Conservation (phyloP, 2,888 invertebrate genomes). For the Graphium colonna region DNA sequence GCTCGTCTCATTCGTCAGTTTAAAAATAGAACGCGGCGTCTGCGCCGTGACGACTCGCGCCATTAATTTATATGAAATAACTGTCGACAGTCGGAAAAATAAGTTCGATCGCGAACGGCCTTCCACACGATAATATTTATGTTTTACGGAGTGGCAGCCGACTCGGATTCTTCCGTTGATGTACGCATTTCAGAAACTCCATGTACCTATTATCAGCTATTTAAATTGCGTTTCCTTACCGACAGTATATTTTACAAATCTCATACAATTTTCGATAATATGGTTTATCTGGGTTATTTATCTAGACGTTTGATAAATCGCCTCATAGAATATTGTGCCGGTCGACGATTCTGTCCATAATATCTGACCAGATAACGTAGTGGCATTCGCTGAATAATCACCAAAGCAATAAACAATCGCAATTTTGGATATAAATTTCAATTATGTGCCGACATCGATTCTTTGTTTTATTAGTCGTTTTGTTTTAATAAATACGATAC, state of each 20-base stretch:
- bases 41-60: slow-evolving; percentile 78
- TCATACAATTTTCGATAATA: slow-evolving; percentile 8
- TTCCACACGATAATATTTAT: slow-evolving; percentile 77
- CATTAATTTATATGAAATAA: slow-evolving; percentile 81
- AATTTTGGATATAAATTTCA: slow-evolving; percentile 8
- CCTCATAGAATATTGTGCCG: not conserved
- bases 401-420: not conserved
- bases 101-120: slow-evolving; percentile 73
- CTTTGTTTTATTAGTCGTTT: slow-evolving; percentile 4
- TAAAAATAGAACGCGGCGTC: slow-evolving; percentile 78
- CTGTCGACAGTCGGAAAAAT: slow-evolving; percentile 79
- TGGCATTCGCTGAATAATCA: not conserved
- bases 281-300: slow-evolving; percentile 7
- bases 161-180: slow-evolving; percentile 52
- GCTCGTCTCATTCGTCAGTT: slow-evolving; percentile 78
- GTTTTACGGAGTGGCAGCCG: slow-evolving; percentile 71
- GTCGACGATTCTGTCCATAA: not conserved
- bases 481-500: slow-evolving; percentile 40
- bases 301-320: not conserved
- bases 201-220: slow-evolving; percentile 29
- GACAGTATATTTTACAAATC: not conserved
- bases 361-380: not conserved
- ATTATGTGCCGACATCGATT: not conserved
- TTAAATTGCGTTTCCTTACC: slow-evolving; percentile 17
- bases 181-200: slow-evolving; percentile 62